Percentiles rank a stretch among this genome's conserved stretches.
These are phyloP conservation scores for Acanthosepion pharaonis DNA, from an alignment of 2,888 invertebrate genomes.

Conservation along the genomic window DNA sequence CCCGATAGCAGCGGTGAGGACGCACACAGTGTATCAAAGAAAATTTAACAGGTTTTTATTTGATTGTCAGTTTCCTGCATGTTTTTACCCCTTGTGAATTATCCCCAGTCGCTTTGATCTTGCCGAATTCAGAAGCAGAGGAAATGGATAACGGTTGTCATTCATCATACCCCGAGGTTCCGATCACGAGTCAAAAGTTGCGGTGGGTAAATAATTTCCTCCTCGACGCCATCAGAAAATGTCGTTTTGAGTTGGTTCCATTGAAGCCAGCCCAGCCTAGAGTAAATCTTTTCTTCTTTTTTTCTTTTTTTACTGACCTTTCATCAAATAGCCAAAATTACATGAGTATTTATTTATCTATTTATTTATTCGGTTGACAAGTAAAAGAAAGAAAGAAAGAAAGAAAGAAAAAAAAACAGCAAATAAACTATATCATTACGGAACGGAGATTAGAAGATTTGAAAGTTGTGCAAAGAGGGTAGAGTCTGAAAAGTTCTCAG, in stretches of 20 bases:
- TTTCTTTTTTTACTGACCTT: neutral
- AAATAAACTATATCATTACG: neutral
- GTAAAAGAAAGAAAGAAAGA: neutral
- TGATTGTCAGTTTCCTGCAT: neutral
- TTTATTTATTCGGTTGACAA: neutral
- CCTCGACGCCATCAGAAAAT: neutral
- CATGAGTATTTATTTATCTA: neutral
- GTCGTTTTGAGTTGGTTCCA: neutral
- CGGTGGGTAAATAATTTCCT: neutral
- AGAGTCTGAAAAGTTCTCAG: too few species aligned
- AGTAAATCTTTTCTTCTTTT: neutral
- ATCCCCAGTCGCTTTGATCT: neutral
- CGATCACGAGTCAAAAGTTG: neutral
- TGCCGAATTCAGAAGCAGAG: neutral
- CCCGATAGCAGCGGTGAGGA: too few species aligned
- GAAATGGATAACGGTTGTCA: slow-evolving; percentile 33
- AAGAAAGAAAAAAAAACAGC: neutral
- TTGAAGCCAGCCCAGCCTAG: neutral
- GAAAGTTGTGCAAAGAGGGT: neutral
- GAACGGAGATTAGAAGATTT: neutral
- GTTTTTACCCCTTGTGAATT: neutral
- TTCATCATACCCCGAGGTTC: neutral
- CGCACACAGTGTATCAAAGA: neutral
- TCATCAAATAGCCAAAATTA: neutral
- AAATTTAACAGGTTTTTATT: neutral